These are phyloP conservation scores for Saxicola maurus DNA, from an alignment of 2,797 vertebrate species.

Conservation along the genomic window DNA sequence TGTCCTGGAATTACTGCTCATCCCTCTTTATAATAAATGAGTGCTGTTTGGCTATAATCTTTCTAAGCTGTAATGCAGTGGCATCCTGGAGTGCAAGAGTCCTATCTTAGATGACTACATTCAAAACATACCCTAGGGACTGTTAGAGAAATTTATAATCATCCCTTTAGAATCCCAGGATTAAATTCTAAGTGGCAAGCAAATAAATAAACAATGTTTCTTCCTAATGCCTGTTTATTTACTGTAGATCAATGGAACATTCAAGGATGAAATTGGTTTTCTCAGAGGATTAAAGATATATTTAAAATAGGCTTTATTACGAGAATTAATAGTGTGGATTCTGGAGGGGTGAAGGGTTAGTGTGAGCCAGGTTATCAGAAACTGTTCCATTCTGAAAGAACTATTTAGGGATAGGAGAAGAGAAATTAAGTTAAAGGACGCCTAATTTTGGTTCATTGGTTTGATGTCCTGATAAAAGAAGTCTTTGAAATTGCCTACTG, in stretches of 20 bases:
- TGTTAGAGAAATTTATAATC: conserved; percentile 45
- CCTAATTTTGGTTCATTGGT: neutral
- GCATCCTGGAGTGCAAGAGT: conserved; percentile 4
- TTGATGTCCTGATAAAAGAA: neutral
- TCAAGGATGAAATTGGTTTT: conserved; percentile 59
- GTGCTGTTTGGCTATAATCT: conserved; percentile 23
- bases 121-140: conserved; percentile 29
- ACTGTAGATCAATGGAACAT: conserved; percentile 49
- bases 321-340: conserved; percentile 17
- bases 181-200: conserved; percentile 49
- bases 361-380: neutral
- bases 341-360: neutral
- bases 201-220: conserved; percentile 54
- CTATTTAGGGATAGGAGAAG: neutral
- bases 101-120: conserved; percentile 24
- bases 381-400: neutral
- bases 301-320: conserved; percentile 44
- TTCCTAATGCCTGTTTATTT: conserved; percentile 51
- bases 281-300: conserved; percentile 35
- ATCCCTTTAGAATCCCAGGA: conserved; percentile 23
- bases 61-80: conserved; percentile 2
- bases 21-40: conserved; percentile 39
- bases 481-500: neutral
- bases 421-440: neutral
- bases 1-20: neutral